phyloP scores from a whole-genome alignment of 23 tunicate genomes.

The Ciona savignyi region DNA sequence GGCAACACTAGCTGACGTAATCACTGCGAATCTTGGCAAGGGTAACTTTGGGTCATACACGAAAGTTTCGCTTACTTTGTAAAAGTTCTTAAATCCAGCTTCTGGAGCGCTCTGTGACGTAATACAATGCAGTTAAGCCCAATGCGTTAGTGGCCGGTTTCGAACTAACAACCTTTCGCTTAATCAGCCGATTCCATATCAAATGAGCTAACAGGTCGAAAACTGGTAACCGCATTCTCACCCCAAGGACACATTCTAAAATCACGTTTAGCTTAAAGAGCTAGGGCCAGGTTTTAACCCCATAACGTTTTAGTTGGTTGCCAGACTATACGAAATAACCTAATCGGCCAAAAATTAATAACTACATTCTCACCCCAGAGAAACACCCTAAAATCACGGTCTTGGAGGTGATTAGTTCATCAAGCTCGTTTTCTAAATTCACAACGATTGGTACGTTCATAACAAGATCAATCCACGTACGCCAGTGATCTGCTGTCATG shows the following conservation, averaged over 20 bases:
- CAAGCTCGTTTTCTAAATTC: conserved; percentile 34
- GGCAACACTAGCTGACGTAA: conserved; percentile 48
- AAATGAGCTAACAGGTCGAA: too few species aligned
- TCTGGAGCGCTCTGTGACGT: conserved; percentile 45
- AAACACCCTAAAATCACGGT: conserved; percentile 66
- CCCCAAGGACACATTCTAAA: conserved; percentile 68
- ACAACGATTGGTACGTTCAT: conserved; percentile 62
- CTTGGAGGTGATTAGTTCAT: conserved; percentile 24
- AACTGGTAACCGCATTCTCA: conserved; percentile 26
- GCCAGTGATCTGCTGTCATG: conserved; percentile 22
- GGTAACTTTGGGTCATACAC: conserved; percentile 59
- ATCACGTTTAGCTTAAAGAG: too few species aligned
- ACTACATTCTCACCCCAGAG: conserved; percentile 50
- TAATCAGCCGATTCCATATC: too few species aligned
- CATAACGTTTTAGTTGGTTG: too few species aligned
- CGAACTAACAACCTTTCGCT: too few species aligned
- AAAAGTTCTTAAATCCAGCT: conserved; percentile 40
- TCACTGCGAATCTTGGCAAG: conserved; percentile 76
- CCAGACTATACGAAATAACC: too few species aligned
- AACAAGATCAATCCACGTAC: conserved; percentile 62
- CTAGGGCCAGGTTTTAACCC: too few species aligned
- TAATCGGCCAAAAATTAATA: too few species aligned
- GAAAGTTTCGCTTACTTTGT: conserved; percentile 55
- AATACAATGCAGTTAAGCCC: too few species aligned
- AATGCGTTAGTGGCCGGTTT: too few species aligned